Percentiles rank a stretch among this genome's conserved stretches.
Conservation (phyloP, 2,888 invertebrate genomes). For the Congeria kusceri region DNA sequence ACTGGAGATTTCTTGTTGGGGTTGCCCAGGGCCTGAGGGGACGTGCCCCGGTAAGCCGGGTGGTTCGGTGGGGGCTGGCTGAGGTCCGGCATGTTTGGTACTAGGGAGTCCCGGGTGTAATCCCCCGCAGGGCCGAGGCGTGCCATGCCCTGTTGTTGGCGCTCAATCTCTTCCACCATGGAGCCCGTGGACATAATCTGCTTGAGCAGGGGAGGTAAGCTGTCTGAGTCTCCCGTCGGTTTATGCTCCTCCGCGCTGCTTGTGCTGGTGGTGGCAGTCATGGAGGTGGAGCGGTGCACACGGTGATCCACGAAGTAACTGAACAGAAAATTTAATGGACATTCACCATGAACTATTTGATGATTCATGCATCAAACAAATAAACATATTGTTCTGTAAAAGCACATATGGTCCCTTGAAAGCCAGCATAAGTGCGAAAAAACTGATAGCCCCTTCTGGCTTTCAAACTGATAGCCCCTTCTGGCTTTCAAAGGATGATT, state of each 20-base stretch:
- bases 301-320: constrained; percentile 21
- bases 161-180: constrained; percentile 95
- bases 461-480: too few species aligned
- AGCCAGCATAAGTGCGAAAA: too few species aligned
- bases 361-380: too few species aligned
- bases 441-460: too few species aligned
- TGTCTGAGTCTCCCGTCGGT: constrained; percentile 27
- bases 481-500: too few species aligned
- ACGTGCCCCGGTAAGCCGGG: constrained; percentile 59
- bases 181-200: constrained; percentile 94
- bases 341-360: too few species aligned
- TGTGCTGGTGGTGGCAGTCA: constrained; percentile 32
- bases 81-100: constrained; percentile 46
- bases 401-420: too few species aligned
- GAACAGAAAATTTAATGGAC: too few species aligned
- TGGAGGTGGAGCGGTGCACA: constrained; percentile 57
- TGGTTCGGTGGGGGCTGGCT: constrained; percentile 61
- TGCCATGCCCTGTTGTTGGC: constrained; percentile 59
- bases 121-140: neutral
- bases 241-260: constrained; percentile 9
- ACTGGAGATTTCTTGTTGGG: constrained; percentile 31
- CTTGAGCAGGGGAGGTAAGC: constrained; percentile 87
- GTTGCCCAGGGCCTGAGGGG: constrained; percentile 31
- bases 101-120: constrained; percentile 6
- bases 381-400: too few species aligned